Evolutionary conservation across 2,113 vertebrate species (phyloP).

Genomic region (Chamaea fasciata): DNA sequence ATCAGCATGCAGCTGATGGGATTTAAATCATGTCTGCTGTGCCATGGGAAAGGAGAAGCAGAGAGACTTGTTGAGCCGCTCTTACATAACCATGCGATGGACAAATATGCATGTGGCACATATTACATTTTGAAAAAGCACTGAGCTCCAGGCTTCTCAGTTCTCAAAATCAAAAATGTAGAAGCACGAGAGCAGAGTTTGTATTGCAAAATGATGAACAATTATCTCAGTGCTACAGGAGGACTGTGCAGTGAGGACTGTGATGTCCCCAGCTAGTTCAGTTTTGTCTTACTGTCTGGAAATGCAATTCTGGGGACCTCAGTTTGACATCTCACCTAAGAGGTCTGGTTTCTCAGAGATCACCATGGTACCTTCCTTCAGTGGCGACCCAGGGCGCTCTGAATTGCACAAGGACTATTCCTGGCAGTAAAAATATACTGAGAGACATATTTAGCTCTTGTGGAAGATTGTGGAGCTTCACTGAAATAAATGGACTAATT

Average conservation of each 20-base stretch:
- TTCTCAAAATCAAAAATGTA: not conserved
- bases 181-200: not conserved
- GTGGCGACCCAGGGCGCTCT: not conserved
- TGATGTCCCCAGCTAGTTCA: not conserved
- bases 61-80: not conserved
- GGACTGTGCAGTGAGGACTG: not conserved
- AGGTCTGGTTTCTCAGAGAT: not conserved
- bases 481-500: conserved; percentile 26
- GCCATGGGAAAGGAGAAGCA: conserved; percentile 11
- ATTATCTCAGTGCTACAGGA: not conserved
- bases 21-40: not conserved
- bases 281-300: not conserved
- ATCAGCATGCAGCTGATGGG: not conserved
- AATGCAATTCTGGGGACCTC: not conserved
- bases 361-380: not conserved
- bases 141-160: not conserved
- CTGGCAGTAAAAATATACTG: not conserved
- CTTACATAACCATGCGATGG: not conserved
- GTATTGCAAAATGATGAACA: not conserved
- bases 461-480: not conserved
- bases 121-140: not conserved
- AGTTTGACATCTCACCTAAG: not conserved
- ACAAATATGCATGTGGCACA: not conserved
- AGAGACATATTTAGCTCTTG: not conserved
- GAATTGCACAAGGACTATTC: not conserved